phyloP scores from a whole-genome alignment of 2,113 vertebrate genomes.

The Peromyscus maniculatus region DNA sequence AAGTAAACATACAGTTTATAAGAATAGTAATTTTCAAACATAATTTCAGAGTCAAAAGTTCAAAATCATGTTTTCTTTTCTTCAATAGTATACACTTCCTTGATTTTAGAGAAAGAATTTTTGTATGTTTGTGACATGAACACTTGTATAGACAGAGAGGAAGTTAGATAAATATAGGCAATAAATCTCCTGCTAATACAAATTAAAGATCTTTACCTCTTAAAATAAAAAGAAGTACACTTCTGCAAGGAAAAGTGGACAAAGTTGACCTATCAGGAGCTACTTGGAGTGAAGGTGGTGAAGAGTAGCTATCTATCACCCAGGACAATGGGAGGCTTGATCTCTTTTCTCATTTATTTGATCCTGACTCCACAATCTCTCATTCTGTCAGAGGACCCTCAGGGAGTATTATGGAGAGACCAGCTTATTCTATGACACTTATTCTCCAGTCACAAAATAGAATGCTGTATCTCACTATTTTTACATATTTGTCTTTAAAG shows the following conservation, averaged over 20 bases:
- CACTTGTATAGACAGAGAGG: background rate
- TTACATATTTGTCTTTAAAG: background rate
- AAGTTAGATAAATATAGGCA: background rate
- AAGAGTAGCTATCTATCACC: background rate
- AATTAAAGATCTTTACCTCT: background rate
- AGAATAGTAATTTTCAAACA: background rate
- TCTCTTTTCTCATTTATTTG: background rate
- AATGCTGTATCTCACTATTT: background rate
- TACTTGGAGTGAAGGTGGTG: background rate
- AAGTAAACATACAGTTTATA: background rate
- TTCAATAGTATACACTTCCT: background rate
- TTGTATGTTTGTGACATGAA: background rate
- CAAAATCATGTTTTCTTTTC: background rate
- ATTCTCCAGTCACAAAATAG: too few species aligned
- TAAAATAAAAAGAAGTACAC: background rate
- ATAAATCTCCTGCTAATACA: background rate
- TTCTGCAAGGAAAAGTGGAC: background rate
- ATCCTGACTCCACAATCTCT: background rate
- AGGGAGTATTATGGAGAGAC: background rate
- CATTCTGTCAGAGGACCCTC: background rate
- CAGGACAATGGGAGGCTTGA: background rate
- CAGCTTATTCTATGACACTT: background rate
- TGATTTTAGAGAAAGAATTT: background rate
- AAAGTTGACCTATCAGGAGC: background rate
- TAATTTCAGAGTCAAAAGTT: background rate